Evolutionary conservation across 1,140 invertebrate genomes (phyloP).

Genomic region (Trigoniulus corallinus): DNA sequence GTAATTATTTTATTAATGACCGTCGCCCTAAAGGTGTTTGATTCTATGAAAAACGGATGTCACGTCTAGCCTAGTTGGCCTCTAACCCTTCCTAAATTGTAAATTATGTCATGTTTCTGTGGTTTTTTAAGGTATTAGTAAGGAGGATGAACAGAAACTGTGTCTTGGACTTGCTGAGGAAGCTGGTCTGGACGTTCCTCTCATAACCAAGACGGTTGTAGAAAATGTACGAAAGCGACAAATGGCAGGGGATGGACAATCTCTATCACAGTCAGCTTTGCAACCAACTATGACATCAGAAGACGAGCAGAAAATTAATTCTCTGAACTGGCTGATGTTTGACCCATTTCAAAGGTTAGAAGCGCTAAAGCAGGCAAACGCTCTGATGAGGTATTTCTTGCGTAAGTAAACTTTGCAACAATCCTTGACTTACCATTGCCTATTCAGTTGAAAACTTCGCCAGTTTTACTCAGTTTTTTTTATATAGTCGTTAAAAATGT

Average conservation of each 20-base stretch:
- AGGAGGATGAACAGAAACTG: slow-evolving; percentile 9
- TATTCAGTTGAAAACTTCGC: not conserved
- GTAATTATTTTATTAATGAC: slow-evolving; percentile 15
- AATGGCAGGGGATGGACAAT: not conserved
- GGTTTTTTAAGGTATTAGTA: not conserved
- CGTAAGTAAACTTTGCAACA: slow-evolving; percentile 22
- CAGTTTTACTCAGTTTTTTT: not conserved
- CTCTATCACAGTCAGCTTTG: slow-evolving; percentile 1
- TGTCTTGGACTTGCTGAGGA: slow-evolving; percentile 47
- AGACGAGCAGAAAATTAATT: slow-evolving; percentile 57
- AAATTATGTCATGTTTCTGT: too few species aligned
- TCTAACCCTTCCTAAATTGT: not conserved
- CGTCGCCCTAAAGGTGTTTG: too few species aligned
- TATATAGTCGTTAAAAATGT: slow-evolving; percentile 14
- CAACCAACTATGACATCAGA: slow-evolving; percentile 27
- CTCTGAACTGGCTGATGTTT: slow-evolving; percentile 74
- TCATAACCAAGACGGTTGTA: slow-evolving; percentile 64
- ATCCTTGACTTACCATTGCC: not conserved
- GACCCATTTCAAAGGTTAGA: slow-evolving; percentile 59
- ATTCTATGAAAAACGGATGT: too few species aligned
- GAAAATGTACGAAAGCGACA: slow-evolving; percentile 41
- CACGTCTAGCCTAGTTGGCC: too few species aligned
- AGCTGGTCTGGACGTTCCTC: slow-evolving; percentile 61
- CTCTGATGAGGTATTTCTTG: slow-evolving; percentile 69
- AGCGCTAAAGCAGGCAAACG: slow-evolving; percentile 67